Percentiles rank a stretch among this genome's conserved stretches.
phyloP scores from a whole-genome alignment of 2,797 vertebrate species.

The Sylvilagus floridanus region DNA sequence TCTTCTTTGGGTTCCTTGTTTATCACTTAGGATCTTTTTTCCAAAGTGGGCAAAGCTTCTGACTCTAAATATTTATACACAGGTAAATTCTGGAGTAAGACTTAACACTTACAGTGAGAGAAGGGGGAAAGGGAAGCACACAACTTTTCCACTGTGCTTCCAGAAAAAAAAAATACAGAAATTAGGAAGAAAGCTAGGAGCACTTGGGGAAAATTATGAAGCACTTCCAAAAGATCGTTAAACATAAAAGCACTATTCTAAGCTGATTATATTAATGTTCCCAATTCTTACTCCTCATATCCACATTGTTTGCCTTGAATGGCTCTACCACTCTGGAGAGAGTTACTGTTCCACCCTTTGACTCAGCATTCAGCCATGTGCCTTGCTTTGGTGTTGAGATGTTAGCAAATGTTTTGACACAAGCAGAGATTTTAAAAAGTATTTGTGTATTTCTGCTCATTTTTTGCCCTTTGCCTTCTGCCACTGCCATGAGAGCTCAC shows the following conservation, averaged over 20 bases:
- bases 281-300: neutral
- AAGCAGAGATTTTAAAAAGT: neutral
- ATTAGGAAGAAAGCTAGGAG: neutral
- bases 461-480: neutral
- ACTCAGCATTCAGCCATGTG: neutral
- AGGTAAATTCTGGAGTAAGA: neutral
- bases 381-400: neutral
- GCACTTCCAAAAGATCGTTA: neutral
- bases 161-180: neutral
- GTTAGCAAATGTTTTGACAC: neutral
- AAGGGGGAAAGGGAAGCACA: neutral
- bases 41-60: neutral
- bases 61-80: neutral
- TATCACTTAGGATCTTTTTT: neutral
- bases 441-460: neutral
- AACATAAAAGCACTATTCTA: neutral
- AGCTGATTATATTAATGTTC: neutral
- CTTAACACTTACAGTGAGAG: too few species aligned
- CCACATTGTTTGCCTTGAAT: neutral
- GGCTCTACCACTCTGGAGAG: neutral
- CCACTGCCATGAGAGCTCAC: neutral
- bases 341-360: neutral
- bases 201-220: neutral
- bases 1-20: neutral
- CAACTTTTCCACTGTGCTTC: neutral